Conservation (phyloP, 2,888 invertebrate genomes). For the Tromatobia lineatoria region DNA sequence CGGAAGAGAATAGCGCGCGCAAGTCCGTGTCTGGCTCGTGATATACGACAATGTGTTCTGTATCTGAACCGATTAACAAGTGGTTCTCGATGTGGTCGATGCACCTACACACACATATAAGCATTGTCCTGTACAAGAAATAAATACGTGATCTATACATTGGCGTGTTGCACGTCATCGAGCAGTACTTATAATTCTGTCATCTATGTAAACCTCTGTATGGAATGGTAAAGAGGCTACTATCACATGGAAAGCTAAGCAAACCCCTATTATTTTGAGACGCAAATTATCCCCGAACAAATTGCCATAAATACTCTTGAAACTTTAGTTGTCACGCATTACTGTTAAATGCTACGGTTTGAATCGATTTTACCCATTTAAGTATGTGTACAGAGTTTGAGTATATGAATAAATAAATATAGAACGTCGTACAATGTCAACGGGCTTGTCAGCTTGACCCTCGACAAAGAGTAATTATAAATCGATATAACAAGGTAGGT, state of each 20-base stretch:
- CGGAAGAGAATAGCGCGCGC: slow-evolving; percentile 68
- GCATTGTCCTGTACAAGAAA: not conserved
- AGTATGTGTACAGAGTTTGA: not conserved
- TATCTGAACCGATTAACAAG: slow-evolving; percentile 68
- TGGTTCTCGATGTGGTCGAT: slow-evolving; percentile 68
- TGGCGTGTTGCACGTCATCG: slow-evolving; percentile 56
- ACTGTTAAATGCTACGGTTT: slow-evolving; percentile 33
- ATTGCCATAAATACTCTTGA: slow-evolving; percentile 29
- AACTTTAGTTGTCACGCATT: slow-evolving; percentile 38
- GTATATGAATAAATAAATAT: not conserved
- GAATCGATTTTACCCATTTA: slow-evolving; percentile 21
- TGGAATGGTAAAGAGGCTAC: slow-evolving; percentile 1
- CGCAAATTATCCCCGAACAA: slow-evolving; percentile 32
- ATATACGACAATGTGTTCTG: slow-evolving; percentile 50
- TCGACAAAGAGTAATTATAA: slow-evolving; percentile 62
- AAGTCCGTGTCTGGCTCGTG: slow-evolving; percentile 68
- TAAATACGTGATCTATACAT: slow-evolving; percentile 40
- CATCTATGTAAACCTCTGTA: slow-evolving; percentile 26
- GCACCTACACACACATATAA: slow-evolving; percentile 45
- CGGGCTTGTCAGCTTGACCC: slow-evolving; percentile 39
- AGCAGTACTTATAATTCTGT: slow-evolving; percentile 39
- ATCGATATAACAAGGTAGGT: slow-evolving; percentile 58
- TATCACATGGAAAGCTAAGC: slow-evolving; percentile 1
- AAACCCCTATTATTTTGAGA: slow-evolving; percentile 35
- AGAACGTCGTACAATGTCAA: slow-evolving; percentile 16